Percentiles rank a stretch among this genome's conserved stretches.
Conservation (phyloP, 1,140 invertebrate genomes). For the Gerris buenoi region DNA sequence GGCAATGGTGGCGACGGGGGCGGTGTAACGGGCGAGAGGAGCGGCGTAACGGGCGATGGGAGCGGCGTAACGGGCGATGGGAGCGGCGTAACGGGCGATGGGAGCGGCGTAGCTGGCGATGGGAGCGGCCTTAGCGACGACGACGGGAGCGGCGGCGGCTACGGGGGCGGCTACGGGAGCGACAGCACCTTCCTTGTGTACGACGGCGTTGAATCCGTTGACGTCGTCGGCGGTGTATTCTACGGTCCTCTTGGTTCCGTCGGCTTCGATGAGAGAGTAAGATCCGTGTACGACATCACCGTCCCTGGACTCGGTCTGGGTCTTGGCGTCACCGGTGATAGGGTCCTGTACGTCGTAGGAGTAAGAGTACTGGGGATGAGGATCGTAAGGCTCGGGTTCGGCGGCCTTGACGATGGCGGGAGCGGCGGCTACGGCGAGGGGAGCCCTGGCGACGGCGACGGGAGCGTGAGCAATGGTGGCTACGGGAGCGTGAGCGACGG, state of each 20-base stretch:
- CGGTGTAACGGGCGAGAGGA: background rate
- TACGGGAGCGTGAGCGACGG: too few species aligned
- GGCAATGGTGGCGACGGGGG: slow-evolving; percentile 9
- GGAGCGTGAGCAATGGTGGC: too few species aligned
- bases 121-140: background rate
- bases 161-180: slow-evolving; percentile 3
- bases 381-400: background rate
- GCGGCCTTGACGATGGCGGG: background rate
- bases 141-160: slow-evolving; percentile 8
- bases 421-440: slow-evolving; percentile 5
- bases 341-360: too few species aligned
- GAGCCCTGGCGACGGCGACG: background rate
- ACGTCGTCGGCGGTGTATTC: too few species aligned
- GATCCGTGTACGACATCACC: slow-evolving; percentile 37
- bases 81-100: slow-evolving; percentile 2
- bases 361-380: too few species aligned
- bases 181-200: too few species aligned
- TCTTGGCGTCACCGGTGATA: slow-evolving; percentile 36
- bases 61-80: slow-evolving; percentile 5
- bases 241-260: slow-evolving; percentile 44
- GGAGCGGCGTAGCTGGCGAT: slow-evolving; percentile 1
- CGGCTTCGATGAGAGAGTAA: slow-evolving; percentile 38
- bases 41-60: slow-evolving; percentile 3
- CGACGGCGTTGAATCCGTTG: too few species aligned
- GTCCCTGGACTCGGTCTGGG: slow-evolving; percentile 35